These are phyloP conservation scores for Olivierus martensii DNA, from an alignment of 1,140 invertebrate species.

Conservation along the genomic window DNA sequence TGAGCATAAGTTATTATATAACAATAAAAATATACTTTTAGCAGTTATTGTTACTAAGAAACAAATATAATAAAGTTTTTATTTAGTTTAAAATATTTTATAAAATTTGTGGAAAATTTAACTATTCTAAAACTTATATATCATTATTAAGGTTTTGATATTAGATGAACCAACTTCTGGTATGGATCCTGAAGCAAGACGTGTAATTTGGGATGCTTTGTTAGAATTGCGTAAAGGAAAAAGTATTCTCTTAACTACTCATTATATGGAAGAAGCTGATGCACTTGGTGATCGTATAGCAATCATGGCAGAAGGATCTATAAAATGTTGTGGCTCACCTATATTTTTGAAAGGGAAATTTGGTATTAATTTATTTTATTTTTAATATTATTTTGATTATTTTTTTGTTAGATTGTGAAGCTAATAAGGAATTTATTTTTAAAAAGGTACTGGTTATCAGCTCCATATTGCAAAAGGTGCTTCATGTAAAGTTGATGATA, in stretches of 20 bases:
- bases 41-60: no score
- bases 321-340: conserved; percentile 37
- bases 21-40: no score
- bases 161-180: conserved; percentile 33
- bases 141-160: conserved; percentile 29
- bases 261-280: conserved; percentile 98
- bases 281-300: conserved; percentile 40
- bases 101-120: no score
- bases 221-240: conserved; percentile 23
- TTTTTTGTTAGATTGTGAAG: not conserved
- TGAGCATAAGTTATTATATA: no score
- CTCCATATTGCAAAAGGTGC: conserved; percentile 19
- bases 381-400: not conserved
- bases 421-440: not conserved
- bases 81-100: no score
- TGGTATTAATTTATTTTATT: conserved; percentile 24
- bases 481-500: conserved; percentile 2
- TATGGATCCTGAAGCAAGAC: conserved; percentile 40
- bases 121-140: no score
- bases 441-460: conserved; percentile 21
- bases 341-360: conserved; percentile 40
- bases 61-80: no score
- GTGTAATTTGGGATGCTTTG: conserved; percentile 44
- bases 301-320: conserved; percentile 38
- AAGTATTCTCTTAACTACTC: conserved; percentile 85